phyloP scores from a whole-genome alignment of 1,140 invertebrate species.

The Apis florea region DNA sequence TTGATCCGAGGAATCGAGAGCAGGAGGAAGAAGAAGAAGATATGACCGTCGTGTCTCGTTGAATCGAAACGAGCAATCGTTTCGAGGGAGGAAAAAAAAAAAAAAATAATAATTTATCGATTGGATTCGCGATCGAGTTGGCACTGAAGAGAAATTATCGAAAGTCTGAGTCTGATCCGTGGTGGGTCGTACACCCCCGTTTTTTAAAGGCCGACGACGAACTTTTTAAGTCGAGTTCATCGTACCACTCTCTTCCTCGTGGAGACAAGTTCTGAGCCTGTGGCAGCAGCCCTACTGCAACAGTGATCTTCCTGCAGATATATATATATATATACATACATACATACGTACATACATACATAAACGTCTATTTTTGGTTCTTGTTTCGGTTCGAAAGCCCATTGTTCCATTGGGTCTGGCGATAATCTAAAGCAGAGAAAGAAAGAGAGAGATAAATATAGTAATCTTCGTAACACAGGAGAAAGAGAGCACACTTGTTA shows the following conservation, averaged over 20 bases:
- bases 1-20: too few relatives aligned
- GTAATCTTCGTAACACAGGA: neutral
- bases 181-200: constrained; percentile 50
- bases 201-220: constrained; percentile 42
- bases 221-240: constrained; percentile 45
- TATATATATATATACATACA: constrained; percentile 9
- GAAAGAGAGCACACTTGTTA: constrained; percentile 59
- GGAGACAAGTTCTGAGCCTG: constrained; percentile 58
- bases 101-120: neutral
- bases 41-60: too few relatives aligned
- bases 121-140: neutral
- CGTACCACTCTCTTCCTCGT: constrained; percentile 7
- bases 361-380: constrained; percentile 57
- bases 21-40: too few relatives aligned
- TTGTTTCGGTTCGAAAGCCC: neutral
- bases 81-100: too few relatives aligned
- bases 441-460: neutral
- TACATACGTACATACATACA: constrained; percentile 29
- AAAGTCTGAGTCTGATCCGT: constrained; percentile 7
- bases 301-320: constrained; percentile 57
- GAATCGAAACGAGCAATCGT: too few relatives aligned
- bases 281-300: constrained; percentile 55
- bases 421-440: neutral
- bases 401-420: neutral
- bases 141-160: constrained; percentile 22